Evolutionary conservation across 2,888 invertebrate species (phyloP), one percentile per base, ranked within the genome.

Genomic region (Eledona agricola): DNA sequence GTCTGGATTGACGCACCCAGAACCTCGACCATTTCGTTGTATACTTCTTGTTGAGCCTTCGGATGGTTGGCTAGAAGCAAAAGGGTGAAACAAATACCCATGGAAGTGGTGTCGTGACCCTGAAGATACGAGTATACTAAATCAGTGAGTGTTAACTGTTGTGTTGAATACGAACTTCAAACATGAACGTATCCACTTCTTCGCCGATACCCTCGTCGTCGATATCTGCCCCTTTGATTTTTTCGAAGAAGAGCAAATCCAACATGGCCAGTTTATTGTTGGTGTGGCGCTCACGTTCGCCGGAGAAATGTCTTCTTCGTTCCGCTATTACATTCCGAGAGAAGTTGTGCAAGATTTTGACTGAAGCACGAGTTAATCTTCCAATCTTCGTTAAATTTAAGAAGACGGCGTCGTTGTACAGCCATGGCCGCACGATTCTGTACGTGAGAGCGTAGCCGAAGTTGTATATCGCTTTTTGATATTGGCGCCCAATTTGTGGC

Each of bases 21-120:
- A 2, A 42, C 25, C 3, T 9, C 20, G 1, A n/a, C 6, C 6
- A 57, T 51, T 47, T 55, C 54, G 10, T 51, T 12, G 17, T 19
- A 40, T 4, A 53, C 31, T 29, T 45, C 37, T 7, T 53, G 20
- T 74, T 80, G 84, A 1, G 77, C 69, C 16, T 77, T 67, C 28
- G 72, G 72, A 53, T 82, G 66, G 17, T 79, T 60, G 9, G 67
- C 66, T 15, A 69, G 37, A 9, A 60, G 16, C 54, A 69, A 53
- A 7, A 69, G 37, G 11, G 55, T 47, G 42, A 59, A 63, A 9
- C 53, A 60, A 22, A 67, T 46, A n/a, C 58, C 52, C 9, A 77
- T 73, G 0, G 84, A 79, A 0, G 83, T 83, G 0, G 86, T 86
- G 53, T 86, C 86, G 62, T 85, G 85, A 0, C 86, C 83, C 82